These are phyloP conservation scores for Sebastes matsubarae DNA, from an alignment of 2,797 vertebrate species.

Conservation along the genomic window DNA sequence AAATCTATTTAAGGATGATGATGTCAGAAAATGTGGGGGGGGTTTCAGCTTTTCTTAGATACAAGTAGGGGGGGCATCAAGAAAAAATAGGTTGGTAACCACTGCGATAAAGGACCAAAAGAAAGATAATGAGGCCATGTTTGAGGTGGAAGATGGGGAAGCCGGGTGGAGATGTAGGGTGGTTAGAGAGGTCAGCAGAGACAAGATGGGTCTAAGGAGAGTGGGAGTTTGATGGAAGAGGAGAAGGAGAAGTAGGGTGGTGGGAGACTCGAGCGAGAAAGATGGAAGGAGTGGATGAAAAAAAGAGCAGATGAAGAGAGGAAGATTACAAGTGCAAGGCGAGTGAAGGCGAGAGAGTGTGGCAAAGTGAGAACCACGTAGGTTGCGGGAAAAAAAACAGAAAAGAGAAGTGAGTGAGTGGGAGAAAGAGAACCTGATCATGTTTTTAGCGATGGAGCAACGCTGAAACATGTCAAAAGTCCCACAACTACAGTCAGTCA, in stretches of 20 bases:
- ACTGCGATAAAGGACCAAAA: too few relatives aligned
- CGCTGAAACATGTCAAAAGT: constrained; percentile 73
- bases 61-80: too few relatives aligned
- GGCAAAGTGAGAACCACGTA: constrained; percentile 53
- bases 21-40: too few relatives aligned
- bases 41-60: too few relatives aligned
- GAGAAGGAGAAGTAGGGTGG: constrained; percentile 5
- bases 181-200: too few relatives aligned
- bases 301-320: constrained; percentile 30
- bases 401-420: constrained; percentile 71
- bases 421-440: constrained; percentile 62
- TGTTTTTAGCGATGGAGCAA: constrained; percentile 67
- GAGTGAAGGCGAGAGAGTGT: constrained; percentile 55
- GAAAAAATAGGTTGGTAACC: too few relatives aligned
- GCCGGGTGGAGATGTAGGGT: not conserved
- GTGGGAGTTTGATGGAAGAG: constrained; percentile 30
- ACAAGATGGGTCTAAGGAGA: not conserved
- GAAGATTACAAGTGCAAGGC: constrained; percentile 39
- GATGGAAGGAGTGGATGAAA: constrained; percentile 23
- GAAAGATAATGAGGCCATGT: not conserved
- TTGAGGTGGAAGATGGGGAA: not conserved
- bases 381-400: constrained; percentile 55
- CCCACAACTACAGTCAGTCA: constrained; percentile 70
- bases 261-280: constrained; percentile 3
- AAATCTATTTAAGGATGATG: too few relatives aligned